Percentiles rank a stretch among this genome's conserved stretches.
These are phyloP conservation scores for Argyresthia goedartella DNA, from an alignment of 2,888 invertebrate genomes.

Conservation along the genomic window DNA sequence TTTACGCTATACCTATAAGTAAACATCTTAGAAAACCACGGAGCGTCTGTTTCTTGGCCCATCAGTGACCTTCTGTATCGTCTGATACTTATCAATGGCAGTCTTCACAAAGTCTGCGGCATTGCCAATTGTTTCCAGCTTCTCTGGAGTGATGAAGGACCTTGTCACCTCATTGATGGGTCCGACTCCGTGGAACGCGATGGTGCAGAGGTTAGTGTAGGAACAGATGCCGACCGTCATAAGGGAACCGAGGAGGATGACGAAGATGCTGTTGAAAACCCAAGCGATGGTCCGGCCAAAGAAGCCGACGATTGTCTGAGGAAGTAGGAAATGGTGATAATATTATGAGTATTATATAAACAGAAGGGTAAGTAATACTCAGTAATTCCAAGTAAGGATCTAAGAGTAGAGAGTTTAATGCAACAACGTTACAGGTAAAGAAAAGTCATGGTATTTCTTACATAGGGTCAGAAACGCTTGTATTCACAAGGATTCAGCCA, in stretches of 20 bases:
- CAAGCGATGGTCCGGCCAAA: slow-evolving; percentile 44
- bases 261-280: slow-evolving; percentile 48
- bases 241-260: slow-evolving; percentile 61
- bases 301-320: slow-evolving; percentile 43
- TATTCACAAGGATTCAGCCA: too few relatives aligned
- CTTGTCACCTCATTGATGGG: slow-evolving; percentile 71
- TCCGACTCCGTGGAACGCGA: slow-evolving; percentile 72
- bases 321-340: not conserved
- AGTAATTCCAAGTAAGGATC: too few relatives aligned
- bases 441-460: too few relatives aligned
- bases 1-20: too few relatives aligned
- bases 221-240: slow-evolving; percentile 66
- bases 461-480: too few relatives aligned
- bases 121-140: slow-evolving; percentile 69
- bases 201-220: slow-evolving; percentile 73
- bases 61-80: slow-evolving; percentile 42
- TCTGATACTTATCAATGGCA: slow-evolving; percentile 73
- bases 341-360: too few relatives aligned
- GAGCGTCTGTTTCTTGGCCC: slow-evolving; percentile 19
- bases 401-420: too few relatives aligned
- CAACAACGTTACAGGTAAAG: too few relatives aligned
- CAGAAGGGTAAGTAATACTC: slow-evolving; percentile 1
- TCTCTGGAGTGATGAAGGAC: slow-evolving; percentile 69
- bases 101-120: slow-evolving; percentile 72
- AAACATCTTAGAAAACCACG: not conserved